These are phyloP conservation scores for Chelonus formosanus DNA, from an alignment of 2,888 invertebrate genomes.

Conservation along the genomic window DNA sequence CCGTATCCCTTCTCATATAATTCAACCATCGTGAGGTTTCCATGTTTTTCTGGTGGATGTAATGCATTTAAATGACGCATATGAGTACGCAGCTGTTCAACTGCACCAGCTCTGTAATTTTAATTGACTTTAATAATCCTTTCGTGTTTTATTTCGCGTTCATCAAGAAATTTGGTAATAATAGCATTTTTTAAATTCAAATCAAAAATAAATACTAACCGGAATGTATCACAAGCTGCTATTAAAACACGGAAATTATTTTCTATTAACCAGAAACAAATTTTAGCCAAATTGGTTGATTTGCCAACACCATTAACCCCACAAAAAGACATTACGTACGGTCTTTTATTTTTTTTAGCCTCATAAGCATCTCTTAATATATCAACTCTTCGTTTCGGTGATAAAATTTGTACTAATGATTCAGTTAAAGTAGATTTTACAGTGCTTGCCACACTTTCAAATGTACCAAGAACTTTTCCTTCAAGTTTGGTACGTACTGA, in stretches of 20 bases:
- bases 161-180: too few species aligned
- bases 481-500: slow-evolving; percentile 90
- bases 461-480: slow-evolving; percentile 93
- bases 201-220: slow-evolving; percentile 44
- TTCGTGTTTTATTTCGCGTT: neutral
- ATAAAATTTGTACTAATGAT: slow-evolving; percentile 91
- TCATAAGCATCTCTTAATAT: slow-evolving; percentile 96
- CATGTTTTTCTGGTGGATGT: slow-evolving; percentile 82
- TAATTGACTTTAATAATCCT: neutral
- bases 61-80: slow-evolving; percentile 90
- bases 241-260: slow-evolving; percentile 95
- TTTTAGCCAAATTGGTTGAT: slow-evolving; percentile 98
- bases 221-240: slow-evolving; percentile 98
- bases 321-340: slow-evolving; percentile 96
- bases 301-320: slow-evolving; percentile 99
- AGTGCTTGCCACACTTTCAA: slow-evolving; percentile 89
- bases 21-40: slow-evolving; percentile 83
- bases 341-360: slow-evolving; percentile 82
- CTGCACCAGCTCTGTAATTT: slow-evolving; percentile 87
- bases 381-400: slow-evolving; percentile 93
- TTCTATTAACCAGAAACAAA: slow-evolving; percentile 99
- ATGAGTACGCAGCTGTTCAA: slow-evolving; percentile 97
- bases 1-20: slow-evolving; percentile 98
- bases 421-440: slow-evolving; percentile 90
- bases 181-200: too few species aligned